Conservation (phyloP, 2,888 invertebrate genomes). For the Melieria crassipennis region DNA sequence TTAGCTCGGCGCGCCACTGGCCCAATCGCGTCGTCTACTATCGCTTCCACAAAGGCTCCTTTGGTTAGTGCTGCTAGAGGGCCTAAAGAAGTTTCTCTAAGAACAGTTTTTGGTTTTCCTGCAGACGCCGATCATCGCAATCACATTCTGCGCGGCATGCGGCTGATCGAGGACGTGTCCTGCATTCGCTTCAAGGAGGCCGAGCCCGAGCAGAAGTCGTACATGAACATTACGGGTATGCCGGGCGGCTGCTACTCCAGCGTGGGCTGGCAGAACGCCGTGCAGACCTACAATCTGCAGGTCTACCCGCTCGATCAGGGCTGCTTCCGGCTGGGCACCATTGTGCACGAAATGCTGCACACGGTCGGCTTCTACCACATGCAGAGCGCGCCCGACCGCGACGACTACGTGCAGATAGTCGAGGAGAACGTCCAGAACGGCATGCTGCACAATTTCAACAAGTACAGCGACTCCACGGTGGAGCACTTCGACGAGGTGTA, state of each 20-base stretch:
- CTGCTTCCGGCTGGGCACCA: constrained; percentile 67
- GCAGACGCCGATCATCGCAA: constrained; percentile 68
- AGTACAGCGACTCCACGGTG: constrained; percentile 69
- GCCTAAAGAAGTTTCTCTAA: not conserved
- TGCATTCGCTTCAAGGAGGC: constrained; percentile 77
- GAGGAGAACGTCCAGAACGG: constrained; percentile 66
- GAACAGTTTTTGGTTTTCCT: not conserved
- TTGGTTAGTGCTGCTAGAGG: not conserved
- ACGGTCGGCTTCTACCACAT: constrained; percentile 83
- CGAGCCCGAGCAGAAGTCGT: constrained; percentile 58
- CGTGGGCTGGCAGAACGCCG: constrained; percentile 70
- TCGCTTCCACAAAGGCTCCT: constrained; percentile 61
- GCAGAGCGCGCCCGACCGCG: constrained; percentile 79
- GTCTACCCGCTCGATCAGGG: constrained; percentile 53
- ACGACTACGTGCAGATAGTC: constrained; percentile 73
- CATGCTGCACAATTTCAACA: constrained; percentile 75
- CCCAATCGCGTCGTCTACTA: constrained; percentile 75
- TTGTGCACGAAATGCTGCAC: constrained; percentile 82
- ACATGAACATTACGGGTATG: constrained; percentile 52
- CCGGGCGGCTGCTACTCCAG: constrained; percentile 78
- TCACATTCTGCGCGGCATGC: constrained; percentile 75
- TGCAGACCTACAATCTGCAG: constrained; percentile 55
- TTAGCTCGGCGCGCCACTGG: constrained; percentile 70
- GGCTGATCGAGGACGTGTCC: constrained; percentile 76
- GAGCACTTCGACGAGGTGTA: constrained; percentile 75